Evolutionary conservation across 2,113 vertebrate genomes (phyloP).

Genomic region (Cephalopterus ornatus): DNA sequence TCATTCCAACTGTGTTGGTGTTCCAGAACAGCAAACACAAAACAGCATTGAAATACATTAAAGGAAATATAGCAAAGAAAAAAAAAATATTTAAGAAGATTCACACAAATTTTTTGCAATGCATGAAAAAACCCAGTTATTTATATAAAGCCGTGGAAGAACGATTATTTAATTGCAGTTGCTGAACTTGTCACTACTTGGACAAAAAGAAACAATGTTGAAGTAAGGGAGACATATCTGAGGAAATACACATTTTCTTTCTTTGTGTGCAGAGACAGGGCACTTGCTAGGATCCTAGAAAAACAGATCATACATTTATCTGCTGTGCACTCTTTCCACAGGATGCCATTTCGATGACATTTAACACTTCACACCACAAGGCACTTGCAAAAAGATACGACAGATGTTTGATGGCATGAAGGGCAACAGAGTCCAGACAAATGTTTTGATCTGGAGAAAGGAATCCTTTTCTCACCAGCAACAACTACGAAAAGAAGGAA

Average conservation of each 20-base stretch:
- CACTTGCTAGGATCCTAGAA: background rate
- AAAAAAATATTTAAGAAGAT: background rate
- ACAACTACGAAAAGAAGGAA: background rate
- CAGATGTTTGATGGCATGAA: background rate
- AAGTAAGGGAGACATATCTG: background rate
- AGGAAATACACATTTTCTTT: background rate
- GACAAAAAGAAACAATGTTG: background rate
- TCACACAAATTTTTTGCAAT: background rate
- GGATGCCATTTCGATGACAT: slow-evolving; percentile 4
- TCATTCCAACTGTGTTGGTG: background rate
- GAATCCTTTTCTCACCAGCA: background rate
- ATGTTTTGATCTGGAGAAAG: background rate
- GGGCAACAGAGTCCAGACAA: background rate
- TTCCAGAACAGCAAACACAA: background rate
- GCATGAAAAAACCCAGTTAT: background rate
- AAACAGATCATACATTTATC: background rate
- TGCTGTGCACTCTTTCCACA: background rate
- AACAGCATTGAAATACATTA: background rate
- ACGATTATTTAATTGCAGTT: background rate
- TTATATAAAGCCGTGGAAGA: background rate
- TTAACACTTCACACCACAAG: background rate
- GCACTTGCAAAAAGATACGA: background rate
- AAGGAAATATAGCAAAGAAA: background rate
- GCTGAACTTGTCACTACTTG: background rate
- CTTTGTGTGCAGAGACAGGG: background rate